A percentile compares a stretch with the other conserved stretches of the same genome.
Conservation (phyloP, 2,113 vertebrate species). For the Rhinoderma darwinii region DNA sequence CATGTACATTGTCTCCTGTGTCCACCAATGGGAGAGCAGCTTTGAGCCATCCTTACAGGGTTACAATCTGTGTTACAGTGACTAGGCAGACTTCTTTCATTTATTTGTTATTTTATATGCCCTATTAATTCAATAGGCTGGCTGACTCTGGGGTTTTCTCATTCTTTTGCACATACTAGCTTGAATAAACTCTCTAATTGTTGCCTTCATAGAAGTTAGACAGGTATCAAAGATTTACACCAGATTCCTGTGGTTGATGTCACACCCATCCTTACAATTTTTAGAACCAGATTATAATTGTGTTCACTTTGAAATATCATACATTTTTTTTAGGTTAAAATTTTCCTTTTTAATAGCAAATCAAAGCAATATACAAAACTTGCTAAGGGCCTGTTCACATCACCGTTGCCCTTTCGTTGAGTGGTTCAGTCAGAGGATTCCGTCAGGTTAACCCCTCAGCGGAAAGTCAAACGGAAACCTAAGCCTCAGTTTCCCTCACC, state of each 20-base stretch:
- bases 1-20: too few relatives aligned
- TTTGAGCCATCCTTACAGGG: neutral
- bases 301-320: too few relatives aligned
- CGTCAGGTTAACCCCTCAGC: too few relatives aligned
- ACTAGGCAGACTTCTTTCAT: neutral
- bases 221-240: neutral
- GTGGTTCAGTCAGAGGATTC: too few relatives aligned
- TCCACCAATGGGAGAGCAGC: neutral
- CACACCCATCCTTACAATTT: neutral
- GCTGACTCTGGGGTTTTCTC: neutral
- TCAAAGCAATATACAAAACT: too few relatives aligned
- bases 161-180: neutral
- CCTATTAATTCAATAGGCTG: neutral
- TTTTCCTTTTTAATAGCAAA: too few relatives aligned
- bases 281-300: neutral
- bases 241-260: neutral
- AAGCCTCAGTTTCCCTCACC: too few relatives aligned
- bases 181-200: neutral
- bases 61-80: neutral
- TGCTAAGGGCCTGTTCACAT: too few relatives aligned
- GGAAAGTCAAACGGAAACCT: too few relatives aligned
- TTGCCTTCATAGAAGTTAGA: neutral
- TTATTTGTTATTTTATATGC: neutral
- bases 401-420: too few relatives aligned
- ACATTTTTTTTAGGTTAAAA: too few relatives aligned